A percentile compares a stretch with the other conserved stretches of the same genome.
Conservation (phyloP, 2,797 vertebrate species). For the Sparus aurata region DNA sequence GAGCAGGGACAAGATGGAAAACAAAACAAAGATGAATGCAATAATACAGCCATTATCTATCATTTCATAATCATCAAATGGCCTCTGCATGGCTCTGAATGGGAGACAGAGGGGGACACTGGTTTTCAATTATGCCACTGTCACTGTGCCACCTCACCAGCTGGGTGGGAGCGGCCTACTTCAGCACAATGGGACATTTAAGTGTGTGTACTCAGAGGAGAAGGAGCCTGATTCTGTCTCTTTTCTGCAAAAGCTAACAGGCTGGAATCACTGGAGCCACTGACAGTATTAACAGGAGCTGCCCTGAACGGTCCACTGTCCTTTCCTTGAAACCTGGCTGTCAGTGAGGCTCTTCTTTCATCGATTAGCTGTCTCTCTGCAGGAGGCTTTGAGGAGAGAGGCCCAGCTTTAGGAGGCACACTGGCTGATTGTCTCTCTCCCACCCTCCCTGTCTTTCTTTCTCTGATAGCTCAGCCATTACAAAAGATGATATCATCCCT, state of each 20-base stretch:
- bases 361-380: constrained; percentile 76
- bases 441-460: background rate
- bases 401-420: constrained; percentile 37
- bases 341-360: constrained; percentile 73
- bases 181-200: constrained; percentile 41
- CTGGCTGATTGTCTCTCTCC: constrained; percentile 14
- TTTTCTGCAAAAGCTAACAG: background rate
- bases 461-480: constrained; percentile 4
- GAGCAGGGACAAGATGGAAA: background rate
- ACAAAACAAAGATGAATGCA: background rate
- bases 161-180: constrained; percentile 62
- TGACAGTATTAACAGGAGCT: background rate
- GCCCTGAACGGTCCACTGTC: constrained; percentile 34
- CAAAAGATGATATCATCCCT: constrained; percentile 50
- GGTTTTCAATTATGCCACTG: constrained; percentile 33
- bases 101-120: background rate
- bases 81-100: constrained; percentile 1
- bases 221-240: background rate
- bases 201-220: background rate
- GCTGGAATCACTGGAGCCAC: background rate
- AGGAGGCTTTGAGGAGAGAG: constrained; percentile 46
- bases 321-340: constrained; percentile 42
- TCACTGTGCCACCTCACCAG: constrained; percentile 64
- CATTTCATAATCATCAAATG: constrained; percentile 8
- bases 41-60: background rate